These are phyloP conservation scores for Tautogolabrus adspersus DNA, from an alignment of 2,113 vertebrate species.

Conservation along the genomic window DNA sequence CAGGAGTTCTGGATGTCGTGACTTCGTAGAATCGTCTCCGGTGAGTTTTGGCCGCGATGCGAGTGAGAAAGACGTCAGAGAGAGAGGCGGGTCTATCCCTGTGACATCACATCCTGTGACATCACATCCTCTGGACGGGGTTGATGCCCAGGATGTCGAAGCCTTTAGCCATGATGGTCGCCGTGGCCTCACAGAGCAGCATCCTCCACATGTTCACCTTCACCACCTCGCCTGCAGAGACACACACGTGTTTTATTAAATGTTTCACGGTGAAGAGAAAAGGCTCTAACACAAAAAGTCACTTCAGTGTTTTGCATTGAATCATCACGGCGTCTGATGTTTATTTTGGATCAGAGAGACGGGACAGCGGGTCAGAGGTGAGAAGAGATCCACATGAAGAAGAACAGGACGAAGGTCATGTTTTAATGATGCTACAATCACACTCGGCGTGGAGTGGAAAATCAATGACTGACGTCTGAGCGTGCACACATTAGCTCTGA, in stretches of 20 bases:
- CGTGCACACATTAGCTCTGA: neutral
- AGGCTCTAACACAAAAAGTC: too few relatives aligned
- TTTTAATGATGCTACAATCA: neutral
- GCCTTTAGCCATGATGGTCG: conserved; percentile 92
- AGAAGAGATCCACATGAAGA: too few relatives aligned
- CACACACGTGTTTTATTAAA: too few relatives aligned
- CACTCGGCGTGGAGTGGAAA: neutral
- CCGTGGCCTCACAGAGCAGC: conserved; percentile 94
- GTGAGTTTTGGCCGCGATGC: neutral
- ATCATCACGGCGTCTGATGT: too few relatives aligned
- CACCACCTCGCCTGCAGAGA: conserved; percentile 88
- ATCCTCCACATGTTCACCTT: conserved; percentile 97
- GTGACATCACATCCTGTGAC: neutral
- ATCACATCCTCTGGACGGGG: conserved; percentile 94
- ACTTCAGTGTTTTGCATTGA: too few relatives aligned
- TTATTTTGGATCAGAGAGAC: too few relatives aligned
- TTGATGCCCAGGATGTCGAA: conserved; percentile 95
- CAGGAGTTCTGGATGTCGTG: neutral
- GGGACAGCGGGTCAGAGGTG: too few relatives aligned
- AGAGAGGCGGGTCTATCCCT: neutral
- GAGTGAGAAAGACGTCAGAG: neutral
- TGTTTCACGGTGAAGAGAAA: too few relatives aligned
- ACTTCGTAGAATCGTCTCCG: neutral
- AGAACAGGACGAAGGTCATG: too few relatives aligned
- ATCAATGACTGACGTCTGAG: conserved; percentile 15